Evolutionary conservation across 1,140 invertebrate genomes (phyloP).

Genomic region (Archivesica marissinica): DNA sequence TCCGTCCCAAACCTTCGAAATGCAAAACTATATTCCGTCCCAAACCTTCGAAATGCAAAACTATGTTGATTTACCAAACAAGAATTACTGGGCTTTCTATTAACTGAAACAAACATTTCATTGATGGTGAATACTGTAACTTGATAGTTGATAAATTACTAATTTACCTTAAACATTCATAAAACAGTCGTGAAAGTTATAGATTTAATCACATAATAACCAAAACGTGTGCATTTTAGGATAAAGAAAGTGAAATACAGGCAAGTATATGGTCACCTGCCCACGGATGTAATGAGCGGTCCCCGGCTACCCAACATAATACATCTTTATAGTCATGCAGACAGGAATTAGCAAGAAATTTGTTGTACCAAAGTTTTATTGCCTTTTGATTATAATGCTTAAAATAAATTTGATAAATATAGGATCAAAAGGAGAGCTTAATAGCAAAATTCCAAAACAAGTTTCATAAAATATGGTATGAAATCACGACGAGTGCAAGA

Average conservation of each 20-base stretch:
- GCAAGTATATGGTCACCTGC: neutral
- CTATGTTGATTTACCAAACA: too few species aligned
- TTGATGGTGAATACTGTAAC: neutral
- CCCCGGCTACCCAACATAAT: neutral
- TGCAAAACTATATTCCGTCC: too few species aligned
- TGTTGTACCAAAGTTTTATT: constrained; percentile 9
- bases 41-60: too few species aligned
- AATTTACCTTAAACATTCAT: constrained; percentile 19
- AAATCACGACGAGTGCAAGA: too few species aligned
- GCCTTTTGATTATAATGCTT: constrained; percentile 16
- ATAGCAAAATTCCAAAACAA: too few species aligned
- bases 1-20: too few species aligned
- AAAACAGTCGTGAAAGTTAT: constrained; percentile 5
- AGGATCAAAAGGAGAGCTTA: too few species aligned
- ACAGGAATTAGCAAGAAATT: constrained; percentile 42
- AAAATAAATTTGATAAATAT: constrained; percentile 23
- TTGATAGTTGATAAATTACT: constrained; percentile 28
- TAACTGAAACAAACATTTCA: neutral
- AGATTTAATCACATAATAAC: neutral
- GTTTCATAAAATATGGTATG: too few species aligned
- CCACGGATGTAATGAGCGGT: neutral
- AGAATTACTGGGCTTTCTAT: too few species aligned
- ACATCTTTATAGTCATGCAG: neutral
- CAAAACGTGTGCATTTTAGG: constrained; percentile 19
- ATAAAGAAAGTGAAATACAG: neutral